phyloP scores from a whole-genome alignment of 1,140 invertebrate genomes.

The Atta texana region DNA sequence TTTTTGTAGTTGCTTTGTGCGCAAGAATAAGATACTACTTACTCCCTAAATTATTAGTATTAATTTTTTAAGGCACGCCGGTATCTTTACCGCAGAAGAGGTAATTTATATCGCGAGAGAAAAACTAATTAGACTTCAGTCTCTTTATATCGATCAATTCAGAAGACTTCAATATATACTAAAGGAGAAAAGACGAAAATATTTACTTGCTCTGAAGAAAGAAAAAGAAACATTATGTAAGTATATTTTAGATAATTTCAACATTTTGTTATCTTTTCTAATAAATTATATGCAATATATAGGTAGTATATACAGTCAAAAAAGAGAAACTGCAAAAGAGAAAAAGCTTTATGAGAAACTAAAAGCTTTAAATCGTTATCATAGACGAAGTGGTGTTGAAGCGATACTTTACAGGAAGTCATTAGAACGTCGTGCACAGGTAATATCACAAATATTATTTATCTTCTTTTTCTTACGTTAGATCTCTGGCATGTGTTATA shows the following conservation, averaged over 20 bases:
- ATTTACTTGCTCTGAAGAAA: constrained; percentile 90
- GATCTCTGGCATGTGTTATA: no score
- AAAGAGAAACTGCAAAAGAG: constrained; percentile 90
- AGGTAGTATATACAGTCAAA: constrained; percentile 92
- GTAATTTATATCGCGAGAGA: constrained; percentile 92
- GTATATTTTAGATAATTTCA: constrained; percentile 65
- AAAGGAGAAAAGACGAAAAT: constrained; percentile 91
- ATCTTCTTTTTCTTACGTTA: no score
- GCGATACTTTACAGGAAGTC: constrained; percentile 93
- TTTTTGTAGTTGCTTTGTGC: constrained; percentile 77
- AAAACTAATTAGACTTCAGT: constrained; percentile 92
- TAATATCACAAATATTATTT: constrained; percentile 76
- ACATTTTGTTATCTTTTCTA: not conserved
- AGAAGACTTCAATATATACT: constrained; percentile 91
- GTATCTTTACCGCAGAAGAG: constrained; percentile 95
- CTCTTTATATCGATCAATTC: constrained; percentile 94
- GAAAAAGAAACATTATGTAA: constrained; percentile 94
- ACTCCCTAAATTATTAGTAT: constrained; percentile 83
- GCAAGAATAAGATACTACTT: constrained; percentile 73
- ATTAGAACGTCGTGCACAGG: constrained; percentile 91
- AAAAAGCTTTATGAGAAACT: constrained; percentile 92
- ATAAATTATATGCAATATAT: constrained; percentile 71
- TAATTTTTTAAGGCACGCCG: constrained; percentile 91
- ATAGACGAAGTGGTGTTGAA: constrained; percentile 91
- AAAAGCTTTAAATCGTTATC: constrained; percentile 93